A percentile compares a stretch with the other conserved stretches of the same genome.
Conservation (phyloP, 1,140 invertebrate species). For the Calephelis nemesis region DNA sequence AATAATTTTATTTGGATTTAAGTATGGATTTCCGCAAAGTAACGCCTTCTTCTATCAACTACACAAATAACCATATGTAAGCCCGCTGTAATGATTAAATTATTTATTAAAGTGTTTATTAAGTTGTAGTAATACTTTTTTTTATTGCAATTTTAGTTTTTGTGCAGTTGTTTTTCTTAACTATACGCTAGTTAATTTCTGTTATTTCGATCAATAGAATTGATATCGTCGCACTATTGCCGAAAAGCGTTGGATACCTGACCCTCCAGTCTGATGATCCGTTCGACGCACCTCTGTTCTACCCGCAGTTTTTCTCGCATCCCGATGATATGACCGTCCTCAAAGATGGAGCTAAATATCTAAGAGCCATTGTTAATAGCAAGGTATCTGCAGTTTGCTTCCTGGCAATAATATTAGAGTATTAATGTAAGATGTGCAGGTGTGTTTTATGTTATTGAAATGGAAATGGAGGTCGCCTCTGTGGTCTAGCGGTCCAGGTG, state of each 20-base stretch:
- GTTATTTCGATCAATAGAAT: slow-evolving; percentile 57
- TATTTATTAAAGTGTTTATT: neutral
- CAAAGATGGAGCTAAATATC: slow-evolving; percentile 86
- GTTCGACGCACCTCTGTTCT: slow-evolving; percentile 86
- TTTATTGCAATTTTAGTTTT: too few relatives aligned
- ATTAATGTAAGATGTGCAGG: neutral
- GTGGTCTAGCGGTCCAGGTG: too few relatives aligned
- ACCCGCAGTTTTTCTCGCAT: slow-evolving; percentile 88
- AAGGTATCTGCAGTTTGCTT: slow-evolving; percentile 54
- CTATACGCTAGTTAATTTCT: too few relatives aligned
- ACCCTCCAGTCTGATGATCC: slow-evolving; percentile 61
- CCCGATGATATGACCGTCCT: slow-evolving; percentile 85
- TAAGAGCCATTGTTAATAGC: slow-evolving; percentile 82
- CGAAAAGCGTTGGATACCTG: slow-evolving; percentile 57
- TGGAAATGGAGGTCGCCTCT: too few relatives aligned
- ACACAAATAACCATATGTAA: too few relatives aligned
- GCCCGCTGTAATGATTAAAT: too few relatives aligned
- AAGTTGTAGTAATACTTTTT: too few relatives aligned
- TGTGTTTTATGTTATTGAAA: too few relatives aligned
- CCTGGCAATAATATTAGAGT: neutral
- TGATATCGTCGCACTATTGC: slow-evolving; percentile 82
- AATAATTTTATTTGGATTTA: too few relatives aligned
- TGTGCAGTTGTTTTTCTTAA: too few relatives aligned
- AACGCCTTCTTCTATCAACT: too few relatives aligned
- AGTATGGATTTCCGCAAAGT: too few relatives aligned